Conservation (phyloP, 2,113 vertebrate genomes). For the Mesembrinibis cayennensis region DNA sequence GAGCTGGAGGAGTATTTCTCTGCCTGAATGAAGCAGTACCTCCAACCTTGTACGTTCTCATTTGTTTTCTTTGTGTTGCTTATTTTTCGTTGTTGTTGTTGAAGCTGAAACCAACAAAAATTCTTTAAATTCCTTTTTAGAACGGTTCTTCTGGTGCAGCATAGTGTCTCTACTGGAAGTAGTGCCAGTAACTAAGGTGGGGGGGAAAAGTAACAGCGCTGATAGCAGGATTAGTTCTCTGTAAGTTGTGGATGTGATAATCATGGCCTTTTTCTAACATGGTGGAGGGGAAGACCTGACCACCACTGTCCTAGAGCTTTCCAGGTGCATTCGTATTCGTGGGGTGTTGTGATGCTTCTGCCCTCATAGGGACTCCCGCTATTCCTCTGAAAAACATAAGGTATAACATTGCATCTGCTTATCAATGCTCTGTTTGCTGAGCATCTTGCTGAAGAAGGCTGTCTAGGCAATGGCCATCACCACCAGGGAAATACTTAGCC, state of each 20-base stretch:
- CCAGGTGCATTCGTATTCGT: neutral
- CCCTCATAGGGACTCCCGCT: fast-evolving
- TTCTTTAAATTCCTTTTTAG: neutral
- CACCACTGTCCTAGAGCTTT: neutral
- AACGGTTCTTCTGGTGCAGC: neutral
- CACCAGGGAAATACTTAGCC: neutral
- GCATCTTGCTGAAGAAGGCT: neutral
- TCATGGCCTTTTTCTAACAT: neutral
- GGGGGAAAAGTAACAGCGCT: neutral
- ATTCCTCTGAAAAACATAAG: neutral
- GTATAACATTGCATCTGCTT: neutral
- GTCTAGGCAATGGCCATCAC: neutral
- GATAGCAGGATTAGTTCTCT: neutral
- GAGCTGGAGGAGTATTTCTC: neutral
- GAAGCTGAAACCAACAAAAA: neutral
- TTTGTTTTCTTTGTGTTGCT: neutral
- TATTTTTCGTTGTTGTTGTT: neutral
- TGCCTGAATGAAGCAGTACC: neutral
- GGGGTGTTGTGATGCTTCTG: neutral
- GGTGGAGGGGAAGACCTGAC: neutral
- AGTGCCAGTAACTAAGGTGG: neutral
- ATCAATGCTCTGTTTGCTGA: neutral
- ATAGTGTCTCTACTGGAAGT: neutral
- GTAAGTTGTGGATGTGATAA: neutral
- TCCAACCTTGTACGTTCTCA: neutral